Conservation (phyloP, 1,140 invertebrate genomes). For the Heliconius himera region DNA sequence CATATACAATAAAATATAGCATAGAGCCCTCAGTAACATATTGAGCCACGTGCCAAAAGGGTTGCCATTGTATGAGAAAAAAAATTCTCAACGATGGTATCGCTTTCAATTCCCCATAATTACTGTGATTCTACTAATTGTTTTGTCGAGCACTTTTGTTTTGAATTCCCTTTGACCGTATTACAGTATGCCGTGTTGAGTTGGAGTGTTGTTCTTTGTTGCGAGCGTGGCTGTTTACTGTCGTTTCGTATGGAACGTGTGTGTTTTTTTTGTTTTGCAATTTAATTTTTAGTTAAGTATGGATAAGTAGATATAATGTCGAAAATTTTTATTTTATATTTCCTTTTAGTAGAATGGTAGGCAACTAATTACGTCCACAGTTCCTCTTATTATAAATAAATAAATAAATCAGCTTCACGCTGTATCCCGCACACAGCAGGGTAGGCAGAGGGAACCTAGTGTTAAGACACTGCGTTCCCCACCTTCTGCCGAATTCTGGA, state of each 20-base stretch:
- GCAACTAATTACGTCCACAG: no score
- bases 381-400: no score
- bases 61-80: constrained; percentile 62
- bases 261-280: neutral
- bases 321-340: neutral
- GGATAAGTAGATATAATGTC: neutral
- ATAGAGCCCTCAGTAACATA: constrained; percentile 46
- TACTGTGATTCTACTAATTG: constrained; percentile 76
- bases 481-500: no score
- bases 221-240: constrained; percentile 22
- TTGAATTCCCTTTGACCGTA: constrained; percentile 71
- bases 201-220: constrained; percentile 57
- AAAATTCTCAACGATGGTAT: constrained; percentile 69
- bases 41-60: constrained; percentile 68
- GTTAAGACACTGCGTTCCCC: no score
- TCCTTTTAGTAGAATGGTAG: no score
- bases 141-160: constrained; percentile 67
- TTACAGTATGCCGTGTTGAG: constrained; percentile 72
- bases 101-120: constrained; percentile 71
- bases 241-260: constrained; percentile 9
- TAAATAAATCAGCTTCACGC: no score
- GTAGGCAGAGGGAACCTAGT: no score
- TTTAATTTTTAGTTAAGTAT: neutral
- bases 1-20: constrained; percentile 16
- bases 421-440: no score